Base-by-base conservation (phyloP, 1,140 invertebrate genomes). In the Platorchestia sp. region DNA sequence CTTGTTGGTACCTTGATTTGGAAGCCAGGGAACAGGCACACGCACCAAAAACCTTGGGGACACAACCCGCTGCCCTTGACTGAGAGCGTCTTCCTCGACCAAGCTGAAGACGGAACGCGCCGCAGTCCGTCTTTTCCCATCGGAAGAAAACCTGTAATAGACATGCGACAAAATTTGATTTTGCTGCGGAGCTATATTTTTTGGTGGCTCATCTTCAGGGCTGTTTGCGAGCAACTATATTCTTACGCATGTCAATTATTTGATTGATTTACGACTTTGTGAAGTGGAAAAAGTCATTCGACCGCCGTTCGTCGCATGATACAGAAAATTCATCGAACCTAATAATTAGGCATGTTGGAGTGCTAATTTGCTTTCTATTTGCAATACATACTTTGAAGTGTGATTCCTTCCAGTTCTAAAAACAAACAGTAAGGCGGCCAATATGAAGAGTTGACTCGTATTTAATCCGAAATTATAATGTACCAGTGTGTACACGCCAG, bases 21-120 rank as follows among this genome's bases (percentile, higher is more conserved):
- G 59, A 36, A 75, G 59, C 59, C 59, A 75, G 27, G 87, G 87
- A 44, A 89, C 27, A 89, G 42, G n/a, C 87, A 41, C 36, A 6
- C 43, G 87, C 41, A 44, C 41, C 6, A 89, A 89, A 42, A 89
- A 42, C 87, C 87, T 89, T 42, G 87, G 42, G 87, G 87, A 42
- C 43, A 42, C 43, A 89, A 89, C 87, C 87, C 87, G 87, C 43
- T 42, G 87, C 87, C 87, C 87, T 89, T 89, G 87, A 89, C 87
- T 14, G 87, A 0, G 41, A 19, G 87, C 87, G 43, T 89, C 59
- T 75, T 75, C 59, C 59, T 75, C 59, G n/a, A 75, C 59, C 14
- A 3, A 10, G 59, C 10, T 1, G 27, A 10, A 27, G 14, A 75
- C 59, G 59, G 10, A 14, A 10, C 3, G 27, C 27, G 27, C 59